These are phyloP conservation scores for Ptilonorhynchus violaceus DNA, from an alignment of 2,113 vertebrate genomes.

Conservation along the genomic window DNA sequence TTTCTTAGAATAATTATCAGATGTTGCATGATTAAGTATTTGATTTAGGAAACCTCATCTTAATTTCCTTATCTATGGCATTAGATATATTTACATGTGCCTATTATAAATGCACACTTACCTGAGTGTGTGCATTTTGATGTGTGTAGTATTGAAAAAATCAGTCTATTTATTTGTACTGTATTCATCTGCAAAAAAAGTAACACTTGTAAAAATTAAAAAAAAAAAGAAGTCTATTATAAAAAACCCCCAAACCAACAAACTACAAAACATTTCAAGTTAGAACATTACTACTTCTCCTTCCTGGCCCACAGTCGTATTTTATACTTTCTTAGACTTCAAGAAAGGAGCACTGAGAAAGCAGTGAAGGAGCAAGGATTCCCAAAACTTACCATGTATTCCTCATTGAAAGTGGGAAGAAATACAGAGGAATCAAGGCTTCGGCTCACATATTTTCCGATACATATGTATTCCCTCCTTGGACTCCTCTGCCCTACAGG, in stretches of 20 bases:
- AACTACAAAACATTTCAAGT: neutral
- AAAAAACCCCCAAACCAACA: neutral
- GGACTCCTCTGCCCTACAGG: neutral
- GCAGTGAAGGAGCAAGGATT: neutral
- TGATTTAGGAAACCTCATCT: neutral
- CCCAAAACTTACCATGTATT: neutral
- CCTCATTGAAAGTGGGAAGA: neutral
- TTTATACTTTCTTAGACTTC: neutral
- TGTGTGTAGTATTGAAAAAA: neutral
- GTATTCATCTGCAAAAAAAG: neutral
- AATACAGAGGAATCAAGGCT: neutral
- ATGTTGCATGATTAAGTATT: neutral
- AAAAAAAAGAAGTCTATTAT: neutral
- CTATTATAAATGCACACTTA: neutral
- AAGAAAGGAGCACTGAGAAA: neutral
- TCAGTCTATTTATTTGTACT: neutral
- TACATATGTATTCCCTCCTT: neutral
- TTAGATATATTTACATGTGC: neutral
- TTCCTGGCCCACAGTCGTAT: neutral
- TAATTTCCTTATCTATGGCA: neutral
- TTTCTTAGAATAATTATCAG: neutral
- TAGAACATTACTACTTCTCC: neutral
- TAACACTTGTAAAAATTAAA: neutral
- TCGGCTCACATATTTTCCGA: neutral
- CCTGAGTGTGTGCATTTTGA: neutral